A percentile compares a stretch with the other conserved stretches of the same genome.
These are phyloP conservation scores for Asarcornis scutulata DNA, from an alignment of 2,113 vertebrate genomes.

Conservation along the genomic window DNA sequence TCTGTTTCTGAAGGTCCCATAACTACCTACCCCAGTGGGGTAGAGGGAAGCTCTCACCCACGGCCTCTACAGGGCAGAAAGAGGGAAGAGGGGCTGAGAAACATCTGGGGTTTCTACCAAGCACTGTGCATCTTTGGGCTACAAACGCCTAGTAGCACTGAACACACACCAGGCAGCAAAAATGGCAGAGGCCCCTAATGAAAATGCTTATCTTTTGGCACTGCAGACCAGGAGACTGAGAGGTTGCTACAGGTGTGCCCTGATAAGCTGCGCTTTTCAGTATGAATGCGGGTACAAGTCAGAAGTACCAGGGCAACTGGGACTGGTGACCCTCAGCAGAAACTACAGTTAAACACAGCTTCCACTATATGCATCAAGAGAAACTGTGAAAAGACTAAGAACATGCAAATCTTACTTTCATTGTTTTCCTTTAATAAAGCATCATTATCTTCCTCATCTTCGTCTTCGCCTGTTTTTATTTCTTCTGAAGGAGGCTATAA, in stretches of 20 bases:
- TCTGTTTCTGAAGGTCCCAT: neutral
- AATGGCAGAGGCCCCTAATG: neutral
- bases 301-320: neutral
- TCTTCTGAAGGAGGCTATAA: slow-evolving; percentile 95
- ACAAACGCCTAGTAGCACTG: neutral
- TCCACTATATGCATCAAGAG: neutral
- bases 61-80: neutral
- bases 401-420: slow-evolving; percentile 88
- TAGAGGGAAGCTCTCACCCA: neutral
- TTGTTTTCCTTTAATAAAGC: slow-evolving; percentile 96
- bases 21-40: neutral
- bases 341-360: neutral
- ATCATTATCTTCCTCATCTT: slow-evolving; percentile 96
- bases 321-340: neutral
- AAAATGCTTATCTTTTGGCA: neutral
- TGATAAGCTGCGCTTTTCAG: neutral
- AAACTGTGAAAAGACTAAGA: slow-evolving; percentile 42
- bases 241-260: neutral
- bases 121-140: neutral
- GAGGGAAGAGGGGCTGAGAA: neutral
- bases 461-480: slow-evolving; percentile 98
- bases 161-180: neutral
- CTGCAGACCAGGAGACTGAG: neutral
- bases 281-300: accelerated
- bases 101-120: neutral